These are phyloP conservation scores for Mesocricetus auratus DNA, from an alignment of 2,113 vertebrate species.

Conservation along the genomic window DNA sequence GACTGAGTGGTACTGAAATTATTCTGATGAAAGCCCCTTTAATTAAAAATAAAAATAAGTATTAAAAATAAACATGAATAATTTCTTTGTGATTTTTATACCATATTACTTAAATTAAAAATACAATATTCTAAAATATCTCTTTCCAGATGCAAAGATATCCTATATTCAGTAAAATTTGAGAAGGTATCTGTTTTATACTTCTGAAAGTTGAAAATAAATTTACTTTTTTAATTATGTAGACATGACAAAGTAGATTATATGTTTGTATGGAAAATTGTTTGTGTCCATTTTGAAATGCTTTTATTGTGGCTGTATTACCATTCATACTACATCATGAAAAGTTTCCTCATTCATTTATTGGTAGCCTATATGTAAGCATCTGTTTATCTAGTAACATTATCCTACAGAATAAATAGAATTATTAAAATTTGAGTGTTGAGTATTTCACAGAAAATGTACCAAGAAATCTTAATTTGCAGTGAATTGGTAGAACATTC, in stretches of 20 bases:
- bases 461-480: conserved; percentile 34
- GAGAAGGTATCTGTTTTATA: neutral
- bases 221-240: conserved; percentile 23
- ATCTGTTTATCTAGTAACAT: neutral
- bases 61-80: conserved; percentile 10
- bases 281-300: neutral
- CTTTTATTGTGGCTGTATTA: neutral
- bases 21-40: conserved; percentile 7
- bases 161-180: neutral
- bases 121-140: neutral
- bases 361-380: neutral
- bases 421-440: neutral
- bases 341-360: neutral
- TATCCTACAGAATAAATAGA: neutral
- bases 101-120: conserved; percentile 51
- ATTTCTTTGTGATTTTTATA: neutral
- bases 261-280: neutral
- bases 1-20: neutral
- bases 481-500: neutral
- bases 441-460: conserved; percentile 15
- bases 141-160: conserved; percentile 32
- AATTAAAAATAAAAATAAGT: neutral
- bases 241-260: conserved; percentile 4
- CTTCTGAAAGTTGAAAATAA: neutral
- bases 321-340: neutral